Evolutionary conservation across 2,797 vertebrate genomes (phyloP), one percentile per base, ranked within the genome.

Genomic region (Brotula barbata): DNA sequence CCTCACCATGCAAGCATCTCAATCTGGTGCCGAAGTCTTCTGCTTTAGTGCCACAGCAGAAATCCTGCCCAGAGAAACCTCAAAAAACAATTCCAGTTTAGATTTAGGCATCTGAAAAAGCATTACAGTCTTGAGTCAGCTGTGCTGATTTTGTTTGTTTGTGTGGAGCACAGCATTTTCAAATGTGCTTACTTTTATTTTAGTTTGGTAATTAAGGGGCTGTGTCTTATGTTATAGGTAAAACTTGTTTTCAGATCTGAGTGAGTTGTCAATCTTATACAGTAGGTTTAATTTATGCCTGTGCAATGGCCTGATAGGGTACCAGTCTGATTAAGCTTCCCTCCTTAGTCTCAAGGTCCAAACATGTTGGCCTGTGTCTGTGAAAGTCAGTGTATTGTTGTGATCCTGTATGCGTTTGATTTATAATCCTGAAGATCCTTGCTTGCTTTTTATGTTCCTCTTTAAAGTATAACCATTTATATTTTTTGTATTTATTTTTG

Each of bases 401-500:
- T 91, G 77, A 82, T 84, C 66, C 58, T 73, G 49, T 87, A 88
- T 83, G 80, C 73, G 71, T 86, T 89, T 77, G 53, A 46, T 84
- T 85, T 68, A 59, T 89, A 81, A 73, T 76, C 63, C 56, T 75
- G 56, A 65, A 59, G 31, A 68, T 67, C 43, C 65, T 83, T 88
- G 89, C 89, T 87, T 90, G 88, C 87, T 78, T 88, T 78, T 90
- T 89, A 80, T 89, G 79, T 87, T 89, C 56, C 58, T 69, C 71
- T 87, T 84, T 63, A 20, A 70, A 65, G 34, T 51, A 77, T 80
- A 89, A 79, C 61, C 78, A 37, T 54, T 65, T 82, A 75, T 84
- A 51, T 67, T n/a, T 86, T 82, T 83, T 79, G 69, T 86, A 92
- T 92, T 91, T 93, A 91, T 92, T 92, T 91, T 82, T 63, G 46